A percentile compares a stretch with the other conserved stretches of the same genome.
phyloP scores from a whole-genome alignment of 2,797 vertebrate genomes.

The Fistularia tabacaria region DNA sequence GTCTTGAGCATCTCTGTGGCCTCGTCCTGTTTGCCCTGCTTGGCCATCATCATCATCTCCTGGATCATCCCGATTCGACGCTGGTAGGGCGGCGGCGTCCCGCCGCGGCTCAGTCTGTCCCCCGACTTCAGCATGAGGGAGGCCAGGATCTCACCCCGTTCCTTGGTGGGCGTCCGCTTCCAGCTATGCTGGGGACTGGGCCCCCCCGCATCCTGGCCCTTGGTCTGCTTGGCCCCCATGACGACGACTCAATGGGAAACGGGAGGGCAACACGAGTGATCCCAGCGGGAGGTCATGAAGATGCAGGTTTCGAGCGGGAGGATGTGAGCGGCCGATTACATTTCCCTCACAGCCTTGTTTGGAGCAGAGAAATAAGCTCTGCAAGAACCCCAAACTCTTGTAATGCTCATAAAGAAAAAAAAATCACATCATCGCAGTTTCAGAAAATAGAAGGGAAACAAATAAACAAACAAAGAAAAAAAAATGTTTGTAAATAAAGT shows the following conservation, averaged over 20 bases:
- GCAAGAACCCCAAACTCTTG: constrained; percentile 1
- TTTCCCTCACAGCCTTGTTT: constrained; percentile 4
- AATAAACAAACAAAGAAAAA: background rate
- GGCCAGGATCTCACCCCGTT: constrained; percentile 82
- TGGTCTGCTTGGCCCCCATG: constrained; percentile 91
- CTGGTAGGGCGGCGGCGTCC: constrained; percentile 88
- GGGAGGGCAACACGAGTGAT: constrained; percentile 24
- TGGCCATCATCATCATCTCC: constrained; percentile 91
- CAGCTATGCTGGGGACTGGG: constrained; percentile 79
- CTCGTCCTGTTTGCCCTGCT: constrained; percentile 89
- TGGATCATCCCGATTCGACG: constrained; percentile 92
- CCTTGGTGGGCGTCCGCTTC: constrained; percentile 78
- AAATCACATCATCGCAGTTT: background rate
- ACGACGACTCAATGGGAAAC: constrained; percentile 26
- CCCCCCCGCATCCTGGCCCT: constrained; percentile 78
- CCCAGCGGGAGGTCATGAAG: constrained; percentile 24
- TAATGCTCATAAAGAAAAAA: background rate
- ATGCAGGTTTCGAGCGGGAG: constrained; percentile 5
- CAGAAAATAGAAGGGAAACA: background rate
- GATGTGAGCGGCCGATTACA: constrained; percentile 29
- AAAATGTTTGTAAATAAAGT: background rate
- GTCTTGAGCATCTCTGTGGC: constrained; percentile 90
- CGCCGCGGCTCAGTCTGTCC: constrained; percentile 80
- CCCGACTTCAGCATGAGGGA: constrained; percentile 86
- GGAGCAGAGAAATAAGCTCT: background rate